Conservation (phyloP, 2,113 vertebrate species). For the Pogona vitticeps region DNA sequence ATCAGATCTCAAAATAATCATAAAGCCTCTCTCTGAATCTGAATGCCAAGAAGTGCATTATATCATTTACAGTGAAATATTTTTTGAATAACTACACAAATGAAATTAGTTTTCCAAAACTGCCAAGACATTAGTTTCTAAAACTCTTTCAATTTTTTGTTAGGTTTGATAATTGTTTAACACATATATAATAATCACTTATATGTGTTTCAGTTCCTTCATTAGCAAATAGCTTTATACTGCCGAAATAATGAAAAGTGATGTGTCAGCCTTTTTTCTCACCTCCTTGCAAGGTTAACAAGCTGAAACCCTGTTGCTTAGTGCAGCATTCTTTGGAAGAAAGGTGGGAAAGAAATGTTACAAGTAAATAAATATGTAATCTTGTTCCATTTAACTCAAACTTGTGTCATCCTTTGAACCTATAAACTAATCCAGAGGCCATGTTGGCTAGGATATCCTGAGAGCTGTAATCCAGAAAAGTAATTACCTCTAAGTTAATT, state of each 20-base stretch:
- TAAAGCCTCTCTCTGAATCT: constrained; percentile 53
- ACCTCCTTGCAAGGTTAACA: background rate
- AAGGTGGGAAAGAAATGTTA: too few species aligned
- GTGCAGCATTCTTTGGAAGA: too few species aligned
- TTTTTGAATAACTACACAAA: constrained; percentile 55
- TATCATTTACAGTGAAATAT: constrained; percentile 56
- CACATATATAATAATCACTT: background rate
- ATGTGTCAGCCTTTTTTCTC: background rate
- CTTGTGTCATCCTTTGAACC: too few species aligned
- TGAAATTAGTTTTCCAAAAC: constrained; percentile 45
- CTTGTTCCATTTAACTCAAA: too few species aligned
- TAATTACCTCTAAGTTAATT: too few species aligned
- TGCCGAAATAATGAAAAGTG: background rate
- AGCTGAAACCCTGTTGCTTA: too few species aligned
- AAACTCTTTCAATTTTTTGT: constrained; percentile 36
- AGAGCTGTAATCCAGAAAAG: too few species aligned
- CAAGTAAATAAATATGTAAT: too few species aligned
- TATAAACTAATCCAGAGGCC: too few species aligned
- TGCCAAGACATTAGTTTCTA: constrained; percentile 52
- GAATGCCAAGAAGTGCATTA: constrained; percentile 50
- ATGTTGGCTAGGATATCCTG: too few species aligned
- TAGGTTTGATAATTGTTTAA: too few species aligned
- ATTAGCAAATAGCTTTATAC: background rate
- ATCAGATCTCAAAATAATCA: constrained; percentile 67
- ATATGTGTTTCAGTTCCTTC: constrained; percentile 1